phyloP scores from a whole-genome alignment of 2,888 invertebrate species.

The Catocala sponsa region DNA sequence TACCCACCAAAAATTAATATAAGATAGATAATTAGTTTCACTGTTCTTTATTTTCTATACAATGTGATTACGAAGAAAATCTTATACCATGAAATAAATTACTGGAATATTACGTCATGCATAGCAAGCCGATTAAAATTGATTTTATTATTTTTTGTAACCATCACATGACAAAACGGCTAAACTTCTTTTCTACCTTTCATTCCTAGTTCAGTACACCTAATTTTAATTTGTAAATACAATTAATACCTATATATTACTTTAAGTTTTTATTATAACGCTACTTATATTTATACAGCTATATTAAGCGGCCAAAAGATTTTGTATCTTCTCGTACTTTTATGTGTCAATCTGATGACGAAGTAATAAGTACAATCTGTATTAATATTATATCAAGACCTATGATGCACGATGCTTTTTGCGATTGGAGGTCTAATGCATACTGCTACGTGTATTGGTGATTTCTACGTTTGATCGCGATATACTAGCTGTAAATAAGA shows the following conservation, averaged over 20 bases:
- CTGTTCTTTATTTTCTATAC: no score
- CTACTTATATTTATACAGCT: slow-evolving; percentile 31
- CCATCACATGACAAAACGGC: slow-evolving; percentile 2
- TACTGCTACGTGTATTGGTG: no score
- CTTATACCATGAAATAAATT: no score
- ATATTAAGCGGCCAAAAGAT: slow-evolving; percentile 22
- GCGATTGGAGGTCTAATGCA: background rate
- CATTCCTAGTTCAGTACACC: background rate
- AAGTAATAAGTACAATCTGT: slow-evolving; percentile 33
- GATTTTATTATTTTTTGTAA: no score
- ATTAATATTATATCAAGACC: slow-evolving; percentile 16
- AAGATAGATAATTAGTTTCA: no score
- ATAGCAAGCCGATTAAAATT: no score
- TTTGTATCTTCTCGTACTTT: slow-evolving; percentile 31
- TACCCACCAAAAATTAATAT: no score
- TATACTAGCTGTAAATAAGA: no score
- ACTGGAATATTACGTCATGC: no score
- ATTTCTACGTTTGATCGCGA: no score
- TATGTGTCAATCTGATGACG: slow-evolving; percentile 32
- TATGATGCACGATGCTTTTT: background rate
- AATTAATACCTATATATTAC: slow-evolving; percentile 2
- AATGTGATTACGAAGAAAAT: no score
- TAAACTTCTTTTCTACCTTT: background rate
- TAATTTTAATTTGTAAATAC: slow-evolving; percentile 30
- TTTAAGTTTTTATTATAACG: slow-evolving; percentile 16